Conservation (phyloP, 2,888 invertebrate genomes). For the Ochropleura leucogaster region DNA sequence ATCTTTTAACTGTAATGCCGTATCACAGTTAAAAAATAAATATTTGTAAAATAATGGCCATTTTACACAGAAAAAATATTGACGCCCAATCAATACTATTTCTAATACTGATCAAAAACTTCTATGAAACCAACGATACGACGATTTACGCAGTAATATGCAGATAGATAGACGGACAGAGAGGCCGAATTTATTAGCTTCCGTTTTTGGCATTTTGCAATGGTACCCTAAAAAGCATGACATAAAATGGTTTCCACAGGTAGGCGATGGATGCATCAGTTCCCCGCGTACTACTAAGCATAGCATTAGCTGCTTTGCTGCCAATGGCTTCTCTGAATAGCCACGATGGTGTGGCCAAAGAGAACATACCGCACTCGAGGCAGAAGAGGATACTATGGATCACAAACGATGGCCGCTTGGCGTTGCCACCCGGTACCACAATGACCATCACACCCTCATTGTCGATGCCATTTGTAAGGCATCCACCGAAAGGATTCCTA, state of each 20-base stretch:
- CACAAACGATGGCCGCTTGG: slow-evolving; percentile 95
- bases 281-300: slow-evolving; percentile 85
- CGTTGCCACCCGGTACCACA: slow-evolving; percentile 95
- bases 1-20: too few relatives aligned
- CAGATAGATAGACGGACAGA: too few relatives aligned
- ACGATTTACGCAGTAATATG: too few relatives aligned
- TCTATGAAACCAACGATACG: too few relatives aligned
- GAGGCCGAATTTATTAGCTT: too few relatives aligned
- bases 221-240: too few relatives aligned
- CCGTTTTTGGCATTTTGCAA: too few relatives aligned
- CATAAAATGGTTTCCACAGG: slow-evolving; percentile 65
- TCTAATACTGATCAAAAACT: too few relatives aligned
- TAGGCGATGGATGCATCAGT: slow-evolving; percentile 85
- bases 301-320: slow-evolving; percentile 85
- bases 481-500: slow-evolving; percentile 96
- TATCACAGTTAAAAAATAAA: too few relatives aligned
- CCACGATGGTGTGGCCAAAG: slow-evolving; percentile 79
- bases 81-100: too few relatives aligned
- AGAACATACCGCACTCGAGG: slow-evolving; percentile 92
- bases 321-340: slow-evolving; percentile 83
- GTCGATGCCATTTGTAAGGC: slow-evolving; percentile 95
- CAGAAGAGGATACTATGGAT: slow-evolving; percentile 96
- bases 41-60: too few relatives aligned
- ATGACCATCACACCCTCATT: slow-evolving; percentile 95
- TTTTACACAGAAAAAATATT: too few relatives aligned